Conservation (phyloP, 2,888 invertebrate genomes). For the Icerya purchasi region DNA sequence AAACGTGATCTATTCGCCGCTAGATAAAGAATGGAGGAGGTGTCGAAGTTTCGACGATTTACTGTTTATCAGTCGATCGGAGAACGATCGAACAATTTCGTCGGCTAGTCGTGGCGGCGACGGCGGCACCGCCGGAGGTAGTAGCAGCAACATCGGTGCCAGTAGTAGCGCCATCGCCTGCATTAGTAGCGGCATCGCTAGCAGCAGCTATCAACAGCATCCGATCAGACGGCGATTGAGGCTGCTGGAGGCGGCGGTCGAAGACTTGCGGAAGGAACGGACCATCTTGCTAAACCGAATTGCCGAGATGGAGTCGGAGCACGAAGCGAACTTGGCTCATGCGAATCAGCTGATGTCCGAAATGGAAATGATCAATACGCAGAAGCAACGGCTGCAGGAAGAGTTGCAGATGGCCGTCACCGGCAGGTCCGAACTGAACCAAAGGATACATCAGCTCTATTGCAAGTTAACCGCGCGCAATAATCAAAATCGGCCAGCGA, state of each 20-base stretch:
- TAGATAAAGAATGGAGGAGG: conserved; percentile 8
- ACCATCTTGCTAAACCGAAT: conserved; percentile 51
- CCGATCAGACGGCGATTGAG: background rate
- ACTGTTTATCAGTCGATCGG: conserved; percentile 1
- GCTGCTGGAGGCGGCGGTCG: background rate
- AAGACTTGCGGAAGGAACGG: conserved; percentile 40
- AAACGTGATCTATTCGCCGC: background rate
- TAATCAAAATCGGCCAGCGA: background rate
- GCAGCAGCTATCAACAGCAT: background rate
- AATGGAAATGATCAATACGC: conserved; percentile 33
- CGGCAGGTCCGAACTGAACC: conserved; percentile 5
- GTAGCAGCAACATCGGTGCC: background rate
- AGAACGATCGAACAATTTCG: background rate
- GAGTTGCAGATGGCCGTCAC: conserved; percentile 34
- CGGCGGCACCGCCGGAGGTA: background rate
- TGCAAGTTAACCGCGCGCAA: conserved; percentile 2
- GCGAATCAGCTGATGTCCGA: conserved; percentile 42
- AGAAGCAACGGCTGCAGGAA: conserved; percentile 37
- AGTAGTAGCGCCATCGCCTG: background rate
- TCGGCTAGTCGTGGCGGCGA: background rate
- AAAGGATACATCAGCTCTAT: conserved; percentile 3
- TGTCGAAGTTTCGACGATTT: conserved; percentile 17
- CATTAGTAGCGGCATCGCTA: background rate
- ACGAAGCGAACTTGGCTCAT: conserved; percentile 39
- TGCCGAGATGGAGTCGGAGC: conserved; percentile 56